Base-by-base conservation (phyloP, 2,888 invertebrate genomes). In the Azorinus chamasolen region DNA sequence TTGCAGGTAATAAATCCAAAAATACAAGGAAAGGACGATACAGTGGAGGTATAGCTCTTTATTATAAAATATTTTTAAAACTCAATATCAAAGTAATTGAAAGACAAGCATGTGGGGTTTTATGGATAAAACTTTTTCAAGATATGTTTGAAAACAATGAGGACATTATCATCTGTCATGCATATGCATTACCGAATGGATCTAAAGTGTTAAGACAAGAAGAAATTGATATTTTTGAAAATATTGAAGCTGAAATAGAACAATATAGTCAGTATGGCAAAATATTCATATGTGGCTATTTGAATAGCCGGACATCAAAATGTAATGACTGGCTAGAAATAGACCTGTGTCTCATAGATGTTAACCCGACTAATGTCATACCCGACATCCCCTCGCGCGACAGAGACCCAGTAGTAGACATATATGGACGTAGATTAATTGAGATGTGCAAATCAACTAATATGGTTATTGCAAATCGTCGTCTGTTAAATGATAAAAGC, bases 151-250 rank as follows among this genome's bases (percentile, higher is more conserved):
- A 43, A 22, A 3, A 25, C 24, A 58, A 58, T 25, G n/a, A n/a
- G 4, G 45, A 58, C 16, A 6, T 58, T 2, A 43, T 8, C 24
- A 24, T 58, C 12, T 58, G 45, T 45, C 39, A 58, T 22, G 24
- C 45, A 58, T 45, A 45, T 18, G 24, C 43, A 18, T 6, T 18
- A 24, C 58, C 58, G 16, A 18, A 24, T 24, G 20, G 39, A 25
- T 53, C 12, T 2, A 53, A 53, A 53, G 27, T 53, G 3, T 53
- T 53, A 4, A 2, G 14, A 6, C 32, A 39, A 18, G 39, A 55
- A 18, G 45, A 58, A 16, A 22, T 58, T 24, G 58, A 58, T n/a
- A 14, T 58, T 58, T 58, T 45, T 24, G 45, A 58, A 43, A 1
- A 20, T n/a, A 22, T 58, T 16, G 58, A 58, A 45, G 5, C 43